Evolutionary conservation across 2,888 invertebrate species (phyloP).

Genomic region (Pyralis farinalis): DNA sequence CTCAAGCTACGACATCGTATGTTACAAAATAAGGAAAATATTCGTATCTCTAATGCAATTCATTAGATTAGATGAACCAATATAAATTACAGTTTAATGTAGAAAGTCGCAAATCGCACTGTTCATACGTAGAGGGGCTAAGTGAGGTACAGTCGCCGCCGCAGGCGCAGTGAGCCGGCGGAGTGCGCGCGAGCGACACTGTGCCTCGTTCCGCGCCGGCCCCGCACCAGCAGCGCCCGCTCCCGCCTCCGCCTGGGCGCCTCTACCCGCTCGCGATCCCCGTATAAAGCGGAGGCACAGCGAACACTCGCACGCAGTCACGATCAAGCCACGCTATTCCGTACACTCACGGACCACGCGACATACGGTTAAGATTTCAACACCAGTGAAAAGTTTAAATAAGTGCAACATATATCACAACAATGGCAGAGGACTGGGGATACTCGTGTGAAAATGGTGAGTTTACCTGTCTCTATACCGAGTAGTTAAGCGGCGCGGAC

Average conservation of each 20-base stretch:
- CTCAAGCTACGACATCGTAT: no score
- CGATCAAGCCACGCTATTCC: constrained; percentile 60
- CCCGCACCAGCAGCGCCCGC: constrained; percentile 29
- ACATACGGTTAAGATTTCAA: constrained; percentile 30
- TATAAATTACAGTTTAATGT: constrained; percentile 17
- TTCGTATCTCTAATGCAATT: no score
- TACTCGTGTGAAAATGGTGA: constrained; percentile 82
- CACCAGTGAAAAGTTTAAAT: constrained; percentile 20
- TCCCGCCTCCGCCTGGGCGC: constrained; percentile 36
- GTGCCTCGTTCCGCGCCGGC: constrained; percentile 26
- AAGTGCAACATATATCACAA: constrained; percentile 31
- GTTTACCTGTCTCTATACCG: constrained; percentile 35
- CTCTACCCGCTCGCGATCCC: constrained; percentile 26
- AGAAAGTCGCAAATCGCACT: constrained; percentile 36
- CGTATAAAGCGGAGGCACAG: constrained; percentile 63
- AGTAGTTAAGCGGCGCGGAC: constrained; percentile 41
- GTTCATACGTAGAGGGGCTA: constrained; percentile 28
- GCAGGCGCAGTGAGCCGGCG: constrained; percentile 48
- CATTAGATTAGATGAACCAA: no score
- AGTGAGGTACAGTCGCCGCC: constrained; percentile 27
- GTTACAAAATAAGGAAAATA: no score
- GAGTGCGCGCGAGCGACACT: constrained; percentile 39
- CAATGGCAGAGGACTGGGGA: constrained; percentile 81
- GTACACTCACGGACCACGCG: constrained; percentile 60
- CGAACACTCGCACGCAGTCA: constrained; percentile 68